Conservation (phyloP, 2,113 vertebrate species). For the Notothenia rossii region DNA sequence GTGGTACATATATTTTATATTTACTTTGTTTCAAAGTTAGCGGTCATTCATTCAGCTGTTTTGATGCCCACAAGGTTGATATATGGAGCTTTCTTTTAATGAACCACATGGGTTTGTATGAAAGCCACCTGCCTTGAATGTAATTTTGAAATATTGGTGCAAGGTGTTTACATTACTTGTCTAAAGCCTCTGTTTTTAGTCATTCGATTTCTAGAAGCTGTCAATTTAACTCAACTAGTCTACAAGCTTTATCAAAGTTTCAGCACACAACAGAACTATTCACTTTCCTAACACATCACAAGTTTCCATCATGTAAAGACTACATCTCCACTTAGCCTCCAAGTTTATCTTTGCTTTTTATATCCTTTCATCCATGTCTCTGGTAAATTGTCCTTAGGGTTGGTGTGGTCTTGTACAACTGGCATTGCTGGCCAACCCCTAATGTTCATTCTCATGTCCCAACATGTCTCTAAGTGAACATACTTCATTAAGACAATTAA, state of each 20-base stretch:
- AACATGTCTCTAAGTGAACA: conserved; percentile 32
- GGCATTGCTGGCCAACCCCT: conserved; percentile 14
- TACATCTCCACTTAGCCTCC: conserved; percentile 3
- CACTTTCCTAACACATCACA: conserved; percentile 6
- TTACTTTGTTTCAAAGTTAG: conserved; percentile 10
- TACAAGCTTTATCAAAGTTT: too few species aligned
- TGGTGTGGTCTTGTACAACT: conserved; percentile 13
- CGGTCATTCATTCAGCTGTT: conserved; percentile 12
- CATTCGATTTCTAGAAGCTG: neutral
- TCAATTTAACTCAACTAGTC: neutral
- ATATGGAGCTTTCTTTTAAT: neutral
- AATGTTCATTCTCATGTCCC: conserved; percentile 36
- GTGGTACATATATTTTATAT: neutral
- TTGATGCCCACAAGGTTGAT: neutral
- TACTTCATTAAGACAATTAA: conserved; percentile 74
- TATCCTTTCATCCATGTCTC: conserved; percentile 17
- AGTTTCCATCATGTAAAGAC: conserved; percentile 11
- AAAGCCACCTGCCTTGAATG: neutral
- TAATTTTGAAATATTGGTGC: neutral
- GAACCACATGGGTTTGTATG: neutral
- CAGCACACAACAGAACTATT: neutral
- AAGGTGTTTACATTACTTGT: conserved; percentile 1
- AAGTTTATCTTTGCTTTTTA: conserved; percentile 10
- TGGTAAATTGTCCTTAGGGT: conserved; percentile 20
- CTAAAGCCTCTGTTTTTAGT: conserved; percentile 15